Evolutionary conservation across 2,888 invertebrate genomes (phyloP).

Genomic region (Orchestes rusci): DNA sequence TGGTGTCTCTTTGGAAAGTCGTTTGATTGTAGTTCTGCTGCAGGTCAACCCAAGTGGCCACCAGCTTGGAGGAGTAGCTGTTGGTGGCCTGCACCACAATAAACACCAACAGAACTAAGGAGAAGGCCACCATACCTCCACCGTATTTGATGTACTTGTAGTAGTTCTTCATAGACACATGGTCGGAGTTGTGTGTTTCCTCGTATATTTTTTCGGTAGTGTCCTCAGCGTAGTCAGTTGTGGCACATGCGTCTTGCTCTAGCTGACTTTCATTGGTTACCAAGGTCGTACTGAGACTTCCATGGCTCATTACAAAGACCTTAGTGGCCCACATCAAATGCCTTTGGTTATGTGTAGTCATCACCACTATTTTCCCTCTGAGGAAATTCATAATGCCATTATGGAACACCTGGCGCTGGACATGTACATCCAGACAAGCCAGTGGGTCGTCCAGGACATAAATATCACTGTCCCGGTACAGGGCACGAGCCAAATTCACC

Average conservation of each 20-base stretch:
- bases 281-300: too few relatives aligned
- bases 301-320: slow-evolving; percentile 37
- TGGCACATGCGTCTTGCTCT: too few relatives aligned
- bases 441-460: slow-evolving; percentile 83
- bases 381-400: slow-evolving; percentile 59
- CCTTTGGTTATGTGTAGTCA: slow-evolving; percentile 66
- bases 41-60: slow-evolving; percentile 33
- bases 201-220: too few relatives aligned
- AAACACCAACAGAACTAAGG: slow-evolving; percentile 24
- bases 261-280: too few relatives aligned
- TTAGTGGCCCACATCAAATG: slow-evolving; percentile 47
- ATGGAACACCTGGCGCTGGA: slow-evolving; percentile 76
- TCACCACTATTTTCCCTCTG: slow-evolving; percentile 57
- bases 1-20: slow-evolving; percentile 7
- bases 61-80: slow-evolving; percentile 29
- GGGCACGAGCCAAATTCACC: slow-evolving; percentile 74
- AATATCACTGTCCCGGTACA: slow-evolving; percentile 74
- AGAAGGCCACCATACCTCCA: slow-evolving; percentile 27
- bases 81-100: slow-evolving; percentile 28
- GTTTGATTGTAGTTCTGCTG: background rate
- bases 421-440: slow-evolving; percentile 77
- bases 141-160: slow-evolving; percentile 31
- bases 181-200: slow-evolving; percentile 30
- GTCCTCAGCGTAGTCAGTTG: too few relatives aligned
- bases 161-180: slow-evolving; percentile 29